Conservation (phyloP, 2,888 invertebrate genomes). For the Lithophane semibrunnea region DNA sequence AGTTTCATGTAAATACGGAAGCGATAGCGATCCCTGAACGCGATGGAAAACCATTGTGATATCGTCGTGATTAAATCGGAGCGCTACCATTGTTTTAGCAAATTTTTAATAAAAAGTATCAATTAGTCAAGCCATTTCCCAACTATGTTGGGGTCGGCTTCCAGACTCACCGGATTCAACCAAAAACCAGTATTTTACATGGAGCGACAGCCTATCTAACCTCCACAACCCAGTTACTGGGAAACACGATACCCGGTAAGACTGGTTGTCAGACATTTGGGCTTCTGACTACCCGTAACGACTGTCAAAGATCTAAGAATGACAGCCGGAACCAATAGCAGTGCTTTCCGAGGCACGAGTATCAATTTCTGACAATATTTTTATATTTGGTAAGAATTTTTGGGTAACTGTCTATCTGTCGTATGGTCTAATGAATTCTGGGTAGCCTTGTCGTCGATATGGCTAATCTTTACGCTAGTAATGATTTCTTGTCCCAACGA, state of each 20-base stretch:
- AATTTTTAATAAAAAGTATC: background rate
- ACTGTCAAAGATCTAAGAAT: background rate
- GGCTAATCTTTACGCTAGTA: too few species aligned
- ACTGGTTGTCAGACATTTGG: background rate
- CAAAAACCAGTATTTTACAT: too few species aligned
- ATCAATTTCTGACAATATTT: background rate
- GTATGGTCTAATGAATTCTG: background rate
- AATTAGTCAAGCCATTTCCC: background rate
- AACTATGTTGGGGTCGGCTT: background rate
- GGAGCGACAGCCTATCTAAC: too few species aligned
- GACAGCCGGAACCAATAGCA: background rate
- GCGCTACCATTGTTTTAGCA: conserved; percentile 41
- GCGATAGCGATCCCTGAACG: conserved; percentile 58
- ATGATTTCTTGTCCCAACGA: too few species aligned
- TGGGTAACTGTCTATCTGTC: background rate
- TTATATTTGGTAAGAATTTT: background rate
- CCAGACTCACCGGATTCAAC: background rate
- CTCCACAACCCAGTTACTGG: too few species aligned
- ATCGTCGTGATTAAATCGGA: conserved; percentile 56
- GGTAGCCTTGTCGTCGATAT: background rate
- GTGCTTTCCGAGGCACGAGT: background rate
- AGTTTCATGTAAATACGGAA: conserved; percentile 59
- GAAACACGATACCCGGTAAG: too few species aligned
- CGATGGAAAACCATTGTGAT: conserved; percentile 59
- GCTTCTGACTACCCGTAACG: background rate